Base-by-base conservation (phyloP, 92 coral and sea anemone species). In the Palythoa caribaeorum region DNA sequence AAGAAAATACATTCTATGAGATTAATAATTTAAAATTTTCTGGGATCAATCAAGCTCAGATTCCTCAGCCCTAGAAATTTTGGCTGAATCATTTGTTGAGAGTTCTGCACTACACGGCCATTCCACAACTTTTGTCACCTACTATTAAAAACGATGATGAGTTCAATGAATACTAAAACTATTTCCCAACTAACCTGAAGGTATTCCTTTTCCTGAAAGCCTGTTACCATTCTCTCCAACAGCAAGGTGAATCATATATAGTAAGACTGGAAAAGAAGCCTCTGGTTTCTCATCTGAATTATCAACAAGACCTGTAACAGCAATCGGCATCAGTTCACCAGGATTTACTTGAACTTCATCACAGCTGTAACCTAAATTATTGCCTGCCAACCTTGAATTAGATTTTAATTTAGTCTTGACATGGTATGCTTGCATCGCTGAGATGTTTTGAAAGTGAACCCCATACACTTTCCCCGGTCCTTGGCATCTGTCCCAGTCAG, bases 171-270 rank as follows among this genome's bases (percentile, higher is more conserved):
- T 8, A 44, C 14, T 11, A 15, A 55, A 55, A 55, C 3, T 11
- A 55, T 11, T 55, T 15, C 62, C 17, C 12, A 11, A 63, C 70
- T 69, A 44, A 95, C 99, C 99, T 60, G 99, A 94, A 14, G 98
- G 92, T 40, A 94, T 90, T 71, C 98, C 96, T 89, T 95, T 89
- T 14, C 98, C 94, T 84, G 99, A 91, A 40, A 95, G 94, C 79
- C 99, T 89, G 83, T 95, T 91, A 2, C 99, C 99, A 76, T 97
- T 97, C 90, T 97, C 99, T 14, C 99, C 99, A 84, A 94, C 88
- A 52, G 99, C 97, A 40, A 97, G 90, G 76, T 97, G 99, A 50
- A 97, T 93, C 89, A 97, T 87, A 74, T 97, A 97, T 47, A 97
- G 80, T 71, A 97, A 84, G 62, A 97, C 98, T 28, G 99, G 98